Evolutionary conservation across 2,113 vertebrate species (phyloP), one percentile per base, ranked within the genome.

Genomic region (Limnothrissa miodon): DNA sequence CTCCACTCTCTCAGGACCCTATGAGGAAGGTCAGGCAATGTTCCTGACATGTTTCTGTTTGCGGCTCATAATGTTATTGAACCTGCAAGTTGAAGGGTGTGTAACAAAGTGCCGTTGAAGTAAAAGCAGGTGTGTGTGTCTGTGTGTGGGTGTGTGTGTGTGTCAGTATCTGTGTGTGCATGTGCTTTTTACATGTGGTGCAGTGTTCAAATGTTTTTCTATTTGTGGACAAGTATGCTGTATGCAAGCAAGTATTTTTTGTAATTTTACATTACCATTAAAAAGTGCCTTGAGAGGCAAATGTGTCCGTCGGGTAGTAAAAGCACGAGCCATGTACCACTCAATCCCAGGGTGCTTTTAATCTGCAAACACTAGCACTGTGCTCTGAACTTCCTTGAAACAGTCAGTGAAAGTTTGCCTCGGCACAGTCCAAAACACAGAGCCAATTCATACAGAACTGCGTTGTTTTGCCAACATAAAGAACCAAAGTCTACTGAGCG

Each of bases 171-270:
- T 51, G 9, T 53, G 51, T 6, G 4, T 53, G 51, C 23, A 19
- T 53, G 51, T 4, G 19, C 5, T 3, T 53, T 42, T 42, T 42
- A 6, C 42, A 42, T 42, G 42, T 42, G 42, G 42, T 6, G 2
- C 42, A 42, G 6, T 42, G 42, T 42, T 42, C 42, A 42, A 42
- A 42, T 42, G 78, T 45, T 53, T 45, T 48, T 78, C 80, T 62
- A 66, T 39, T 56, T 42, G 56, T 62, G 36, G n/a, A 39, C 62
- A 81, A 85, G 81, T 66, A 36, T 74, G 33, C n/a, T 74, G 66
- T 11, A 5, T 36, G 66, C 29, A 74, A 74, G 66, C 3, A 11
- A 74, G 13, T 74, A 29, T 36, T 74, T 74, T 21, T 74, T 33
- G 11, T 36, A 74, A 74, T 36, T 74, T 33, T 33, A 33, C 66